phyloP scores from a whole-genome alignment of 92 coral and sea anemone species.

The Umimayanthus kanabou region DNA sequence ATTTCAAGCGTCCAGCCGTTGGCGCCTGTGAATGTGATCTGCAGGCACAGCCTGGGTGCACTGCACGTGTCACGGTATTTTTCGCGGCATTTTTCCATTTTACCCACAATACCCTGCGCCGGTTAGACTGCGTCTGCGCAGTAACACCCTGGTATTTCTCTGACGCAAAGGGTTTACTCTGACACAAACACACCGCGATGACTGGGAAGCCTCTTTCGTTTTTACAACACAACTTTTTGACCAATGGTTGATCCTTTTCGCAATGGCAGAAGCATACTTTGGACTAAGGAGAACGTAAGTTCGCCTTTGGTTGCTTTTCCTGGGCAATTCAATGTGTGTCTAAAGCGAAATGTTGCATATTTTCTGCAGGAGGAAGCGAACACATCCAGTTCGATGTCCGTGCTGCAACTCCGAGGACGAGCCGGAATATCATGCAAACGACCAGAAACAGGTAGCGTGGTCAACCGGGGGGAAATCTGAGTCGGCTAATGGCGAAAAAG shows the following conservation, averaged over 20 bases:
- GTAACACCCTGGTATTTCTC: constrained; percentile 84
- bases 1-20: too few relatives aligned
- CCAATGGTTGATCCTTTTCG: constrained; percentile 35
- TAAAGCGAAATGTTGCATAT: constrained; percentile 23
- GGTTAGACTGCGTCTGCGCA: constrained; percentile 46
- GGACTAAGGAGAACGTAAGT: constrained; percentile 84
- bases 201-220: constrained; percentile 77
- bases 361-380: constrained; percentile 90
- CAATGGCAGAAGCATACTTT: constrained; percentile 81
- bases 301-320: background rate
- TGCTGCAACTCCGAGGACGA: constrained; percentile 90
- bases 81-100: constrained; percentile 81
- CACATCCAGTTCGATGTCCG: constrained; percentile 94
- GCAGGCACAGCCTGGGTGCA: too few relatives aligned
- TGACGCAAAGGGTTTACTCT: constrained; percentile 99
- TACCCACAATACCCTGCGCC: constrained; percentile 72
- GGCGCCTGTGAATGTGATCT: too few relatives aligned
- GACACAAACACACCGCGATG: constrained; percentile 85
- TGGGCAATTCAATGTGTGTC: constrained; percentile 18
- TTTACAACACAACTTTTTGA: constrained; percentile 58
- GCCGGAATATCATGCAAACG: constrained; percentile 83
- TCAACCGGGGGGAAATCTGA: background rate
- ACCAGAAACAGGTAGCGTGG: constrained; percentile 67
- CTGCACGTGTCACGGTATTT: background rate
- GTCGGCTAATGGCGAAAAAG: background rate